Conservation (phyloP, 2,797 vertebrate genomes). For the Enteromius anoplus region DNA sequence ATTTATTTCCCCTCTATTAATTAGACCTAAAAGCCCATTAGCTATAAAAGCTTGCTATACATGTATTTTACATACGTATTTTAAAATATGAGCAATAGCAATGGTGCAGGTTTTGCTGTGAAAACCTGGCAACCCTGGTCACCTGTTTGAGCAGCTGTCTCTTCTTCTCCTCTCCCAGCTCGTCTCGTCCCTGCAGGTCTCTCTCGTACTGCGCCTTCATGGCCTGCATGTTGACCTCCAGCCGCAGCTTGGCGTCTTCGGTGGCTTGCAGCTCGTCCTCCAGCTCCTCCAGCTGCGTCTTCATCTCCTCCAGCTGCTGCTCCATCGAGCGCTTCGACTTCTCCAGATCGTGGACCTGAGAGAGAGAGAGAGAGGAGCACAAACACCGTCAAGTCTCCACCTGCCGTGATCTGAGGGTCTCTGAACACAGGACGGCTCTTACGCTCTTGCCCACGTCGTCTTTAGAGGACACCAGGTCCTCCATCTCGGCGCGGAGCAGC, state of each 20-base stretch:
- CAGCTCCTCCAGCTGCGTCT: slow-evolving; percentile 86
- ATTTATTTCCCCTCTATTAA: no score
- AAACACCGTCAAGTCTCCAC: neutral
- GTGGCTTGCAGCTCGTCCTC: slow-evolving; percentile 90
- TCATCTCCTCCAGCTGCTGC: slow-evolving; percentile 90
- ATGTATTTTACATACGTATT: no score
- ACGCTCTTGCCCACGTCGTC: slow-evolving; percentile 96
- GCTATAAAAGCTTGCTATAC: no score
- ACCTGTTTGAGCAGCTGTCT: slow-evolving; percentile 91
- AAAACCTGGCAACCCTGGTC: no score
- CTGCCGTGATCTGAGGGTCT: neutral
- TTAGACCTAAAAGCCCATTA: no score
- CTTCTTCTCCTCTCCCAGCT: slow-evolving; percentile 96
- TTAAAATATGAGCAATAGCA: no score
- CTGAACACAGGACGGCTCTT: slow-evolving; percentile 63
- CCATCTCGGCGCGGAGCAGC: slow-evolving; percentile 92
- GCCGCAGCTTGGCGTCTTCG: slow-evolving; percentile 85
- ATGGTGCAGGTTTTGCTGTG: no score
- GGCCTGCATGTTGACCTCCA: slow-evolving; percentile 91
- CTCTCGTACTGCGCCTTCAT: slow-evolving; percentile 89
- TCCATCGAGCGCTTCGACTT: slow-evolving; percentile 90
- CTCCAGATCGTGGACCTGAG: slow-evolving; percentile 94
- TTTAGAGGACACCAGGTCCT: slow-evolving; percentile 96
- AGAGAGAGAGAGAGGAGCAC: slow-evolving; percentile 24
- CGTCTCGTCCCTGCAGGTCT: slow-evolving; percentile 87